Base-by-base conservation (phyloP, 1,140 invertebrate species). In the Antheraea pernyi region DNA sequence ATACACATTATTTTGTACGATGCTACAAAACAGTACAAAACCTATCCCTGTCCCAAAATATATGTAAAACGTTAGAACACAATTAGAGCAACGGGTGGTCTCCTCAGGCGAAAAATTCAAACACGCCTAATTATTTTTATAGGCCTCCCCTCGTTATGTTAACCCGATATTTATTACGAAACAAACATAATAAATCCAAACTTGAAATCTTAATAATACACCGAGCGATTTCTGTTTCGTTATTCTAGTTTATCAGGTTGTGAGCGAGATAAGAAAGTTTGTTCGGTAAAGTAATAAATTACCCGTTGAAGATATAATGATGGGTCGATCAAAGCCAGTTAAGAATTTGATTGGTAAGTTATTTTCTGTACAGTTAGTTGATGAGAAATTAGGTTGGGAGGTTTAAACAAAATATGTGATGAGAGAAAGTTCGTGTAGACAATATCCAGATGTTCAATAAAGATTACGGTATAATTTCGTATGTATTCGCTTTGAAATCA, bases 91-190 rank as follows among this genome's bases (percentile, higher is more conserved):
- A 59, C 75, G 74, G 78, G 80, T 78, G 77, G 77, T 78, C 80
- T 74, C 77, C 70, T 58, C 75, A 46, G 78, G 74, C 77, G 58
- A 77, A 78, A 78, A 70, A 77, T 79, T 79, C 79, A 76, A 73
- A 77, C 68, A 68, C 63, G 61, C 74, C 65, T 83, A 79, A 80
- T 82, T 82, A 81, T 85, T 82, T 79, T 77, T 79, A 83, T 81
- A 78, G 73, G 73, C 63, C 65, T 78, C 76, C 77, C 62, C 73
- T 62, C 70, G 70, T 76, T 72, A 78, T 70, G 69, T 71, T 85
- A 87, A 83, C 42, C 64, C 69, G 64, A 79, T 85, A 76, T 86
- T 86, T 84, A 84, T 83, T 76, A 82, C 71, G 63, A 72, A 80
- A 82, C 79, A 80, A 79, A 81, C 62, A 81, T 71, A 73, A 84